Base-by-base conservation (phyloP, 2,113 vertebrate species). In the Pionites leucogaster region DNA sequence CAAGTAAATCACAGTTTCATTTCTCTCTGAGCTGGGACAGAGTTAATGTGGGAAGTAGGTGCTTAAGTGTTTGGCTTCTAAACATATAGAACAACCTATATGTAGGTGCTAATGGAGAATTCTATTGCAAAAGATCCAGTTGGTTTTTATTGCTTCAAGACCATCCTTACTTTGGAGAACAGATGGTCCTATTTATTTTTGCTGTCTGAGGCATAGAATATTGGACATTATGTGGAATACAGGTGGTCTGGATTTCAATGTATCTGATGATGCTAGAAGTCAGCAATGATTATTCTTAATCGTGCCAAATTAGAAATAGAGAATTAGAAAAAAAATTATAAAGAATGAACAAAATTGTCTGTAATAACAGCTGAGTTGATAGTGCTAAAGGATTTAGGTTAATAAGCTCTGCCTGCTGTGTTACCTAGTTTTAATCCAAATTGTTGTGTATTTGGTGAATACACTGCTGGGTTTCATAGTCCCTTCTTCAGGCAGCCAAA, bases 391-490 rank as follows among this genome's bases (percentile, higher is more conserved):
- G 52, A 92, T 95, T 72, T 31, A 82, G 92, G 86, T 96, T 80
- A 96, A 96, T 90, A 24, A 75, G 53, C 55, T 82, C 77, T 93
- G 49, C 93, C 92, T 92, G 95, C 91, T 91, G 93, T 15, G 81
- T 82, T 89, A 55, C 80, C 77, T 37, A 19, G 10, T 87, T 96
- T 72, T 35, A 88, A 44, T 70, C 49, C 95, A 85, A 87, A 62
- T 46, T 20, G 22, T 60, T 69, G 37, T 49, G 53, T 70, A 46
- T 33, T 86, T 2, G 9, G 62, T 76, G 44, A 57, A 82, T 35
- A 39, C 44, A 59, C 92, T 4, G 39, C 81, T 92, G 92, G 79
- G 86, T 24, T 92, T 80, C 57, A 35, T 17, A 37, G 74, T 77
- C n/a, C n/a, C 39, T 80, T 67, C 67, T 44, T 44, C 82, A 82